Conservation (phyloP, 2,888 invertebrate species). For the Priocnemis perturbator region DNA sequence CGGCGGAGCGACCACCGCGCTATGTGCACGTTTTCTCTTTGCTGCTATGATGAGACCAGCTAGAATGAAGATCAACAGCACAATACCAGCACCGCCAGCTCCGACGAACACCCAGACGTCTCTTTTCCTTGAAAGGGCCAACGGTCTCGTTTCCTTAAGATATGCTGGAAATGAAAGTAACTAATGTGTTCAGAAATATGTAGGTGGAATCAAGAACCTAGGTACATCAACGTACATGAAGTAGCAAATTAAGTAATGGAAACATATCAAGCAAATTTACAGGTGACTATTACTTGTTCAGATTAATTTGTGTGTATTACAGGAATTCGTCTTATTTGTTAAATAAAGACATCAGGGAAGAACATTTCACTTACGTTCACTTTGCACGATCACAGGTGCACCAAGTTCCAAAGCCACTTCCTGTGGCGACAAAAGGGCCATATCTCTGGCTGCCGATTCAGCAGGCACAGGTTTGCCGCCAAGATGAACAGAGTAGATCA, state of each 20-base stretch:
- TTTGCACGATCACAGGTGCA: slow-evolving; percentile 86
- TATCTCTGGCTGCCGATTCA: slow-evolving; percentile 87
- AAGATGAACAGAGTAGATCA: slow-evolving; percentile 88
- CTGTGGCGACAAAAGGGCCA: slow-evolving; percentile 86
- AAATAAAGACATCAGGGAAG: no score
- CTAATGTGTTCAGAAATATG: neutral
- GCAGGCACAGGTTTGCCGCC: slow-evolving; percentile 88
- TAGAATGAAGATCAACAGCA: slow-evolving; percentile 76
- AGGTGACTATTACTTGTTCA: neutral
- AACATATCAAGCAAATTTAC: no score
- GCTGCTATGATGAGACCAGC: slow-evolving; percentile 59
- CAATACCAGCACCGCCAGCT: slow-evolving; percentile 79
- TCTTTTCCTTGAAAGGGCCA: slow-evolving; percentile 77
- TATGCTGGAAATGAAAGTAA: slow-evolving; percentile 77
- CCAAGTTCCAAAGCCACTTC: slow-evolving; percentile 87
- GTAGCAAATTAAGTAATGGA: no score
- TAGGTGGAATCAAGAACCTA: no score
- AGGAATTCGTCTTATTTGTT: no score
- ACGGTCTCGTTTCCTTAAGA: slow-evolving; percentile 80
- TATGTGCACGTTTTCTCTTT: slow-evolving; percentile 68
- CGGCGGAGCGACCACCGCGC: slow-evolving; percentile 65
- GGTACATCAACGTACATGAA: no score
- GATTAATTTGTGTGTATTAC: no score
- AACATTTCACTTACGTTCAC: slow-evolving; percentile 83
- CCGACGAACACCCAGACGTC: slow-evolving; percentile 82